These are phyloP conservation scores for Fringilla coelebs DNA, from an alignment of 2,797 vertebrate genomes.

Conservation along the genomic window DNA sequence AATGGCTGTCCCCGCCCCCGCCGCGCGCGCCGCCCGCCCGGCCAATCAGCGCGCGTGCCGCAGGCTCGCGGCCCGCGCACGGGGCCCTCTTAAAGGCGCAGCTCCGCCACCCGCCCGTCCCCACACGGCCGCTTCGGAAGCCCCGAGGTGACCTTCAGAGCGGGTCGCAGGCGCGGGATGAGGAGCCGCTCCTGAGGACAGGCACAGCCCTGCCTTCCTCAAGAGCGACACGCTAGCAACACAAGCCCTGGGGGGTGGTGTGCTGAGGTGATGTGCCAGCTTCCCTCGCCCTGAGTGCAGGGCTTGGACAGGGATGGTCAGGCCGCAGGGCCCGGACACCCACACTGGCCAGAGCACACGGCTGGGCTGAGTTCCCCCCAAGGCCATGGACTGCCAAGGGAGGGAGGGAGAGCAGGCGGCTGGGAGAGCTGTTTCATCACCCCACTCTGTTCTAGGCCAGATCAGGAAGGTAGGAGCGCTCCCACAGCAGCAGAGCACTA, in stretches of 20 bases:
- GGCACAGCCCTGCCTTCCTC: neutral
- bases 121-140: fast-evolving
- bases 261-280: fast-evolving
- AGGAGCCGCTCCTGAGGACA: neutral
- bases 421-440: neutral
- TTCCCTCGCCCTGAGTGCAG: neutral
- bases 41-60: neutral
- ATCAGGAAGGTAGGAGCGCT: fast-evolving
- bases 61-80: neutral
- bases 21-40: neutral
- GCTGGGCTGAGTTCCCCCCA: neutral
- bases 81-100: conserved; percentile 1
- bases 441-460: neutral
- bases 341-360: neutral
- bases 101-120: fast-evolving
- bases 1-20: conserved; percentile 21
- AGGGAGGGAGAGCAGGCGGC: neutral
- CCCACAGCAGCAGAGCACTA: neutral
- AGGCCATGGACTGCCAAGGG: neutral
- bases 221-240: fast-evolving
- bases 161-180: neutral
- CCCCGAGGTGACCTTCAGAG: neutral
- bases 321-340: neutral
- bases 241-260: neutral
- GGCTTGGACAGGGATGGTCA: neutral